These are phyloP conservation scores for Trichopoda pennipes DNA, from an alignment of 2,888 invertebrate species.

Conservation along the genomic window DNA sequence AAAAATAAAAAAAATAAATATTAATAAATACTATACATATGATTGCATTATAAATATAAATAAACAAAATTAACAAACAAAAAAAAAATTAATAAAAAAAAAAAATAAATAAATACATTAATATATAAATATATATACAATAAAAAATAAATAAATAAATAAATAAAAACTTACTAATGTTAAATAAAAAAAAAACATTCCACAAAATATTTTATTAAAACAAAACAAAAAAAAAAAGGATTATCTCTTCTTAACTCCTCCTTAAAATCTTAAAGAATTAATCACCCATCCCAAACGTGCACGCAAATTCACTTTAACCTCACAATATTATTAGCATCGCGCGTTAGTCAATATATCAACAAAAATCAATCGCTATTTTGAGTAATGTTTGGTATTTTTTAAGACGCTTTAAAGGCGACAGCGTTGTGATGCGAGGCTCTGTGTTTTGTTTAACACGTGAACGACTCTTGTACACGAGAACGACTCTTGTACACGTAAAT, in stretches of 20 bases:
- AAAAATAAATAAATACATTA: not conserved
- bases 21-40: constrained; percentile 66
- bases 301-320: too few relatives aligned
- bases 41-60: constrained; percentile 64
- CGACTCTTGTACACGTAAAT: too few relatives aligned
- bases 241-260: not conserved
- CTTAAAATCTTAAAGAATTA: not conserved
- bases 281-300: too few relatives aligned
- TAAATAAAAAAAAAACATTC: constrained; percentile 61
- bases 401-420: too few relatives aligned
- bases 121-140: constrained; percentile 51
- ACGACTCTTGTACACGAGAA: too few relatives aligned
- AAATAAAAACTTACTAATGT: constrained; percentile 68
- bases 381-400: too few relatives aligned
- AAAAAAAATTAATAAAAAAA: constrained; percentile 14
- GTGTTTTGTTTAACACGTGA: too few relatives aligned
- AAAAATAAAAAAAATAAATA: constrained; percentile 47
- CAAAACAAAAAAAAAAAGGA: not conserved
- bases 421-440: too few relatives aligned
- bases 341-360: too few relatives aligned
- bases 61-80: constrained; percentile 28
- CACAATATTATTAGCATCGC: too few relatives aligned
- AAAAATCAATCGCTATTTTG: too few relatives aligned
- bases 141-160: constrained; percentile 36
- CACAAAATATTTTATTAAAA: constrained; percentile 36